Percentiles rank a stretch among this genome's conserved stretches.
phyloP scores from a whole-genome alignment of 2,888 invertebrate species.

The Chesias legatella region DNA sequence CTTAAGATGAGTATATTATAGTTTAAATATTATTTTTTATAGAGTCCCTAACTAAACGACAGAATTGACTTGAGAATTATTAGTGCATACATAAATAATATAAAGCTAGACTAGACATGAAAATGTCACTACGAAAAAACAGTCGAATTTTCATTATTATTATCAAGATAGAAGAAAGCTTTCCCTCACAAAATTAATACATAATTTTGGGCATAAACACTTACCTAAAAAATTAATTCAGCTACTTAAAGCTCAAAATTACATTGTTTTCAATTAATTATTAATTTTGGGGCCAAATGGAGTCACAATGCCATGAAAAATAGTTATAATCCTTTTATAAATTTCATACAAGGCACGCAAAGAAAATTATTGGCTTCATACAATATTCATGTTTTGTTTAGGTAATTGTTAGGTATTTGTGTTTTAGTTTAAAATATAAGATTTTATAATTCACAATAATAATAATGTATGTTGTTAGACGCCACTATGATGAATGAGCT shows the following conservation, averaged over 20 bases:
- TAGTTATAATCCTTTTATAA: slow-evolving; percentile 4
- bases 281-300: slow-evolving; percentile 19
- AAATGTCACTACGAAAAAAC: slow-evolving; percentile 13
- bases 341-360: slow-evolving; percentile 18
- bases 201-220: slow-evolving; percentile 13
- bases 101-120: slow-evolving; percentile 20
- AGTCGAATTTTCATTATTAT: slow-evolving; percentile 16
- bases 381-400: no score
- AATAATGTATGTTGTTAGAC: no score
- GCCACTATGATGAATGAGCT: not conserved
- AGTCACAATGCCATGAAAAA: slow-evolving; percentile 10
- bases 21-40: slow-evolving; percentile 10
- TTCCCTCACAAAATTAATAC: slow-evolving; percentile 6
- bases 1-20: slow-evolving; percentile 11
- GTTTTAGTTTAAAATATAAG: no score
- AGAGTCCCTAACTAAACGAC: slow-evolving; percentile 20
- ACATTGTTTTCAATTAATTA: slow-evolving; percentile 24
- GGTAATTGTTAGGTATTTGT: no score
- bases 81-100: slow-evolving; percentile 18
- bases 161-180: slow-evolving; percentile 19
- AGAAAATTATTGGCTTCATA: slow-evolving; percentile 14
- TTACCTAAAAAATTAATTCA: slow-evolving; percentile 25
- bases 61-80: slow-evolving; percentile 28
- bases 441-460: no score
- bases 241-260: slow-evolving; percentile 32